phyloP scores from a whole-genome alignment of 2,888 invertebrate species.

The Embidobia sp. region DNA sequence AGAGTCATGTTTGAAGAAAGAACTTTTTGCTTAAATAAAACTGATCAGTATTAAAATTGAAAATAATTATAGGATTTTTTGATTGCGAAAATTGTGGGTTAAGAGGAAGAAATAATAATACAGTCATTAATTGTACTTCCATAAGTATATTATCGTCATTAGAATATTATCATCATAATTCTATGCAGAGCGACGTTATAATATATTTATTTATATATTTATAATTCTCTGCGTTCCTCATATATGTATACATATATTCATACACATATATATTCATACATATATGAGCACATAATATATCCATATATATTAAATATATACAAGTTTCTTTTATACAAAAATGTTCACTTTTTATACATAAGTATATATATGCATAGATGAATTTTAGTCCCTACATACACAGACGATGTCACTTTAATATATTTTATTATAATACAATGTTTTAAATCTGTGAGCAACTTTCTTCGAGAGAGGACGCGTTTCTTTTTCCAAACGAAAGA shows the following conservation, averaged over 20 bases:
- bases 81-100: too few species aligned
- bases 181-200: conserved; percentile 68
- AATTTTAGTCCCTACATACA: conserved; percentile 69
- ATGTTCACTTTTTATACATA: conserved; percentile 79
- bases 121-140: conserved; percentile 64
- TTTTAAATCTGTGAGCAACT: conserved; percentile 71
- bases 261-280: conserved; percentile 50
- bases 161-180: conserved; percentile 66
- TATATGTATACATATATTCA: conserved; percentile 66
- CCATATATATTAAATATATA: conserved; percentile 79
- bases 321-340: conserved; percentile 79
- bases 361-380: conserved; percentile 72
- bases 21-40: too few species aligned
- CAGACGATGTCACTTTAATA: conserved; percentile 69
- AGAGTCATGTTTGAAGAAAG: too few species aligned
- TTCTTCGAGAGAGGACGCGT: conserved; percentile 65
- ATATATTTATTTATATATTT: conserved; percentile 72
- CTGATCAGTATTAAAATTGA: too few species aligned
- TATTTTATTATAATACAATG: conserved; percentile 74
- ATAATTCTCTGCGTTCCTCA: conserved; percentile 68
- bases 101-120: conserved; percentile 9
- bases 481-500: conserved; percentile 58
- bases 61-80: too few species aligned
- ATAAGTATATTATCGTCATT: conserved; percentile 68
- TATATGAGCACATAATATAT: conserved; percentile 66